A percentile compares a stretch with the other conserved stretches of the same genome.
Evolutionary conservation across 2,113 vertebrate species (phyloP).

Genomic region (Zapornia atra): DNA sequence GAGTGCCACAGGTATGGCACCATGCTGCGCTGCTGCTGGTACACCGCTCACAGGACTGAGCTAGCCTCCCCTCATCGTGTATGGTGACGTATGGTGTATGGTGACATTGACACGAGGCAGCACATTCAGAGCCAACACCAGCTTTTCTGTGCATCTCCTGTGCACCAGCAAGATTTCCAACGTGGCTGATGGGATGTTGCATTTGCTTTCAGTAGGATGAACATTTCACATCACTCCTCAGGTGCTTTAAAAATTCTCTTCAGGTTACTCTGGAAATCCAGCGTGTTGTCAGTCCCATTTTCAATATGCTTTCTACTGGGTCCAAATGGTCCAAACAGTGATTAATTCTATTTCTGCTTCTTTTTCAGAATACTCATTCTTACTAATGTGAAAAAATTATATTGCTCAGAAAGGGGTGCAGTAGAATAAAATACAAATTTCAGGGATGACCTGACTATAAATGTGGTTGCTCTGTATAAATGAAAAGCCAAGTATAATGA

Average conservation of each 20-base stretch:
- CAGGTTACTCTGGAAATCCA: neutral
- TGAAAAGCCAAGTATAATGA: neutral
- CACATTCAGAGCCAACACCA: too few species aligned
- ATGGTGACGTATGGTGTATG: neutral
- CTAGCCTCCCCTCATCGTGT: rapidly evolving
- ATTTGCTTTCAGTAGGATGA: neutral
- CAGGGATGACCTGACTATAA: neutral
- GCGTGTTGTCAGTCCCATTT: neutral
- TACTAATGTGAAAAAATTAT: neutral
- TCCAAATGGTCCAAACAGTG: neutral
- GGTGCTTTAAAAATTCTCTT: neutral
- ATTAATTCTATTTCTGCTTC: neutral
- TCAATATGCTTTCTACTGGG: neutral
- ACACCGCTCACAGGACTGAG: neutral
- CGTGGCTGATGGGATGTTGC: neutral
- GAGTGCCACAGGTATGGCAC: rapidly evolving
- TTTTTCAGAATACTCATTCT: neutral
- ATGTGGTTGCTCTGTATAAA: neutral
- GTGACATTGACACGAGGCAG: neutral
- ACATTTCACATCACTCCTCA: neutral
- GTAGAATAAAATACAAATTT: neutral
- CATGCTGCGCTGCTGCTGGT: neutral
- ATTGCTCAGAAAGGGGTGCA: neutral
- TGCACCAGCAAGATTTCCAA: neutral
- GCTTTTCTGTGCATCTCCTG: neutral